Percentiles rank a stretch among this genome's conserved stretches.
These are phyloP conservation scores for Percina caprodes DNA, from an alignment of 2,113 vertebrate genomes.

Conservation along the genomic window DNA sequence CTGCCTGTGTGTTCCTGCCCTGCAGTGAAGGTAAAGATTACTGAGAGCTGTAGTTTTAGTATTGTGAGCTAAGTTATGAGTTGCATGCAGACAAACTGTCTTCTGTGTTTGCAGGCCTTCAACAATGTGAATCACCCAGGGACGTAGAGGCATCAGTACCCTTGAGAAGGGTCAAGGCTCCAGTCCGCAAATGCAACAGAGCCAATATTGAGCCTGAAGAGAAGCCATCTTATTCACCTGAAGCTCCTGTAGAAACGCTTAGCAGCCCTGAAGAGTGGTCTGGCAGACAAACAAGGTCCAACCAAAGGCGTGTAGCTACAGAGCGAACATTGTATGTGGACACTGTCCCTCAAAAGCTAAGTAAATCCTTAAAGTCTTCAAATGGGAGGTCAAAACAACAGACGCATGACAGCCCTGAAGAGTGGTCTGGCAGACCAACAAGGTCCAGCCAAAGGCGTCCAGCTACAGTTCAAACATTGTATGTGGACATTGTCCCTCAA, in stretches of 20 bases:
- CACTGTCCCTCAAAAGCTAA: neutral
- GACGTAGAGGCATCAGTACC: neutral
- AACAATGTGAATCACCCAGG: neutral
- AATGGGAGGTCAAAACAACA: conserved; percentile 14
- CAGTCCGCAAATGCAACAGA: neutral
- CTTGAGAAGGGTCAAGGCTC: conserved; percentile 57
- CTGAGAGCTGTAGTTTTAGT: neutral
- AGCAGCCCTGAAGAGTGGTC: neutral
- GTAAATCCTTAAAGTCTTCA: conserved; percentile 17
- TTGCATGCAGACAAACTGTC: neutral
- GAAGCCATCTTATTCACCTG: neutral
- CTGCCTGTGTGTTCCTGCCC: conserved; percentile 15
- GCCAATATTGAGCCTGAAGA: neutral
- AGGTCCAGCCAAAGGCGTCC: conserved; percentile 4
- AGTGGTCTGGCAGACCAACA: neutral
- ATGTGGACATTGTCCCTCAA: neutral
- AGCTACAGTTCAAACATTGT: neutral
- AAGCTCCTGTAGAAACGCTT: neutral
- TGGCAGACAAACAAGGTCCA: conserved; percentile 12
- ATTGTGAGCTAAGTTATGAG: neutral
- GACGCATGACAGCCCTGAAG: neutral
- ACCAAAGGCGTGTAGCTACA: neutral
- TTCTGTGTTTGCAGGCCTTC: conserved; percentile 39
- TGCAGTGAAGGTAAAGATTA: conserved; percentile 47
- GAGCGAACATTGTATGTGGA: neutral